These are phyloP conservation scores for Oreochromis niloticus DNA, from an alignment of 2,113 vertebrate genomes.

Conservation along the genomic window DNA sequence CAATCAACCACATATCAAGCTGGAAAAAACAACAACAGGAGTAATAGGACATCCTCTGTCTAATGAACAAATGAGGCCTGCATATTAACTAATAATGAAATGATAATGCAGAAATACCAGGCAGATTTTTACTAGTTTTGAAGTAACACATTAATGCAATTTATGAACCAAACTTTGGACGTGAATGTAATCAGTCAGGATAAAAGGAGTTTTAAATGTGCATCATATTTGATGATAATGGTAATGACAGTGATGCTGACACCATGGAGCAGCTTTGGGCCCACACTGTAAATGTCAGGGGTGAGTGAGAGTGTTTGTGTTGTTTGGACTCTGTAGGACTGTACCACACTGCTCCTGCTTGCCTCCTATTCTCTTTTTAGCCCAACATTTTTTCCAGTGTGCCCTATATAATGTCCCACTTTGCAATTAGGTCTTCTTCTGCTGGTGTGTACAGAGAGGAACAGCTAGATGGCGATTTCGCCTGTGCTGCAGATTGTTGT, in stretches of 20 bases:
- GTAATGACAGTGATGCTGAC: background rate
- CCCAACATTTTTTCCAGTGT: background rate
- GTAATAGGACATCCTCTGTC: background rate
- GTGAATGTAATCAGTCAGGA: background rate
- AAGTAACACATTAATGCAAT: background rate
- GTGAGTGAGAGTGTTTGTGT: background rate
- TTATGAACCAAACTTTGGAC: background rate
- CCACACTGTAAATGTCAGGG: background rate
- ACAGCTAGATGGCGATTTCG: background rate
- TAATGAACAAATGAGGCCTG: background rate
- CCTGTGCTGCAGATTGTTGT: background rate
- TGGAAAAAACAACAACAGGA: background rate
- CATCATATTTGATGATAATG: background rate
- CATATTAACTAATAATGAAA: background rate
- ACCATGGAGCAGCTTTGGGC: background rate
- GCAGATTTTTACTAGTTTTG: background rate
- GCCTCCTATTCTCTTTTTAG: slow-evolving; percentile 35
- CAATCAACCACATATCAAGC: background rate
- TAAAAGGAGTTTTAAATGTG: background rate
- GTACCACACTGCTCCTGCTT: background rate
- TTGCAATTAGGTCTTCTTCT: slow-evolving; percentile 57
- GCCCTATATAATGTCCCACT: slow-evolving; percentile 68
- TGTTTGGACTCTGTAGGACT: background rate
- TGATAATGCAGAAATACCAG: background rate
- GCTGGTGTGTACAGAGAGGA: background rate